These are phyloP conservation scores for Choreutis nemorana DNA, from an alignment of 2,888 invertebrate species.

Conservation along the genomic window DNA sequence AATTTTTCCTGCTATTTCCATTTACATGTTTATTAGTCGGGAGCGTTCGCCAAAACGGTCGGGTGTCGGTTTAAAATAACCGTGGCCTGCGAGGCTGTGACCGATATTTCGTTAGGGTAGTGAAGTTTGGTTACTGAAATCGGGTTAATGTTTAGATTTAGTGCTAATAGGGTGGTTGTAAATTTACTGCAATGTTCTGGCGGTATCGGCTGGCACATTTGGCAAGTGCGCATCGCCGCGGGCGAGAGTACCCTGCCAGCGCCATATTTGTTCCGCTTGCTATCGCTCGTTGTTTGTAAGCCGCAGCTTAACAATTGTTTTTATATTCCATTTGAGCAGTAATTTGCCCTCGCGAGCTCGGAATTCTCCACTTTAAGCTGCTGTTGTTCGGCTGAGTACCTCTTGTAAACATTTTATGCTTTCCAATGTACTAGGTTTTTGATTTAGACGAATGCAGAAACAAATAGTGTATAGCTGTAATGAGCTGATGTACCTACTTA, in stretches of 20 bases:
- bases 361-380: too few species aligned
- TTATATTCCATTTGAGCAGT: constrained; percentile 17
- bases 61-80: constrained; percentile 31
- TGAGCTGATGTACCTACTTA: too few species aligned
- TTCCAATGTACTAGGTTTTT: too few species aligned
- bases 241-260: constrained; percentile 41
- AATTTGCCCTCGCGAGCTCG: not conserved
- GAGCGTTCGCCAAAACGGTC: constrained; percentile 20
- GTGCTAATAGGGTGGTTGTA: constrained; percentile 64
- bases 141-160: constrained; percentile 67
- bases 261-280: constrained; percentile 41
- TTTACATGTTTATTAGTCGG: not conserved
- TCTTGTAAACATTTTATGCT: too few species aligned
- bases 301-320: constrained; percentile 49
- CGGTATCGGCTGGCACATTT: constrained; percentile 62
- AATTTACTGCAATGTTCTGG: constrained; percentile 59
- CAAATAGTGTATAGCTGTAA: too few species aligned
- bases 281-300: constrained; percentile 24
- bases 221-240: constrained; percentile 42
- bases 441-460: too few species aligned
- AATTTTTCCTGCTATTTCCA: too few species aligned
- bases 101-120: constrained; percentile 44
- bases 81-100: constrained; percentile 32
- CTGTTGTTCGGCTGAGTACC: too few species aligned
- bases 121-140: constrained; percentile 57